A percentile compares a stretch with the other conserved stretches of the same genome.
These are phyloP conservation scores for Scaptomyza tumidula DNA, from an alignment of 2,888 invertebrate species.

Conservation along the genomic window DNA sequence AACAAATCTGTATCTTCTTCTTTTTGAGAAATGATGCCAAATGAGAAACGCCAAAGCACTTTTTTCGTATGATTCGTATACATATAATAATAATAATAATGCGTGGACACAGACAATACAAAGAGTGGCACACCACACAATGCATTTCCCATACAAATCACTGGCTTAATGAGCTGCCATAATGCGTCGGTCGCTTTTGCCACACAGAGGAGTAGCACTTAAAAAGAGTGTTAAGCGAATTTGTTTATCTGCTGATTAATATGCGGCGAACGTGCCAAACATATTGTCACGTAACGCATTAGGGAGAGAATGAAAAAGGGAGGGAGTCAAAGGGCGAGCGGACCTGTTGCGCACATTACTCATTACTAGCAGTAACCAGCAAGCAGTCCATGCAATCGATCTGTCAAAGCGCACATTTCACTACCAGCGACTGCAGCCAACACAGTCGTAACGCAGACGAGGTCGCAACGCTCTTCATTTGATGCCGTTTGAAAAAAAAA, in stretches of 20 bases:
- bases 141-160: conserved; percentile 63
- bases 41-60: conserved; percentile 5
- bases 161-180: conserved; percentile 48
- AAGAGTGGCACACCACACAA: conserved; percentile 2
- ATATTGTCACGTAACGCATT: conserved; percentile 71
- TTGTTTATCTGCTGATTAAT: conserved; percentile 51
- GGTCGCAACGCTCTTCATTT: conserved; percentile 48
- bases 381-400: conserved; percentile 50
- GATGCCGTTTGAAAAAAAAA: conserved; percentile 33
- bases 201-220: conserved; percentile 5
- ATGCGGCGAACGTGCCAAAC: conserved; percentile 65
- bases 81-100: conserved; percentile 1
- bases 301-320: neutral
- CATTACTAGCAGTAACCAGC: conserved; percentile 23
- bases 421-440: conserved; percentile 53
- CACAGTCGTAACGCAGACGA: conserved; percentile 52
- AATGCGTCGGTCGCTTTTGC: neutral
- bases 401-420: conserved; percentile 20
- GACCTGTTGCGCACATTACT: conserved; percentile 39
- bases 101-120: conserved; percentile 25
- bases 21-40: no score
- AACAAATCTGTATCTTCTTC: no score
- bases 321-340: neutral
- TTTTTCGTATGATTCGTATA: neutral
- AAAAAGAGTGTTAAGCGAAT: conserved; percentile 45